These are phyloP conservation scores for Arctia plantaginis DNA, from an alignment of 2,888 invertebrate species.

Conservation along the genomic window DNA sequence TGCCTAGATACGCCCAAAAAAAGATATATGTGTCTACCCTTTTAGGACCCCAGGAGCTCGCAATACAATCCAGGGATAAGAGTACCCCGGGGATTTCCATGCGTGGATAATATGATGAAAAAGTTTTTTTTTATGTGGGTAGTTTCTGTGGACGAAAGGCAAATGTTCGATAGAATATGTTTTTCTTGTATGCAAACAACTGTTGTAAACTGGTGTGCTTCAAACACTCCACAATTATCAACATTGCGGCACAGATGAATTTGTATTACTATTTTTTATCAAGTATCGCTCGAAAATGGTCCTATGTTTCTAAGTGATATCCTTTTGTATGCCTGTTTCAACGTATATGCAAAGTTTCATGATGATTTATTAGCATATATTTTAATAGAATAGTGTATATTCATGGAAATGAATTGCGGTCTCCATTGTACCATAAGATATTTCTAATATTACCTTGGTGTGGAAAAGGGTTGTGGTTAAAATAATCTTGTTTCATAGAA, in stretches of 20 bases:
- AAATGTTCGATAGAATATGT: neutral
- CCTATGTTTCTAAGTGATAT: too few relatives aligned
- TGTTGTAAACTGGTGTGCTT: neutral
- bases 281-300: neutral
- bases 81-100: constrained; percentile 3
- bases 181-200: neutral
- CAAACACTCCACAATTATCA: neutral
- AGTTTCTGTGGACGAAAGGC: neutral
- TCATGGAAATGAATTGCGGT: neutral
- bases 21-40: constrained; percentile 5
- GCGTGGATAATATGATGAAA: constrained; percentile 7
- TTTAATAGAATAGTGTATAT: neutral
- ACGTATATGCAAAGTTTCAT: too few relatives aligned
- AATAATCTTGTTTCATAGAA: neutral
- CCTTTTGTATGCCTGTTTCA: too few relatives aligned
- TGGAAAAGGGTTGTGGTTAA: neutral
- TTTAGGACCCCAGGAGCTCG: neutral
- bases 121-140: constrained; percentile 10
- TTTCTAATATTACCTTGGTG: neutral
- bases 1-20: constrained; percentile 5
- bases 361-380: neutral
- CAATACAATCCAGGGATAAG: constrained; percentile 7
- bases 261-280: neutral
- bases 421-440: neutral
- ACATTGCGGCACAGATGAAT: neutral